A percentile compares a stretch with the other conserved stretches of the same genome.
These are phyloP conservation scores for Alligator mississippiensis DNA, from an alignment of 2,113 vertebrate species.

Conservation along the genomic window DNA sequence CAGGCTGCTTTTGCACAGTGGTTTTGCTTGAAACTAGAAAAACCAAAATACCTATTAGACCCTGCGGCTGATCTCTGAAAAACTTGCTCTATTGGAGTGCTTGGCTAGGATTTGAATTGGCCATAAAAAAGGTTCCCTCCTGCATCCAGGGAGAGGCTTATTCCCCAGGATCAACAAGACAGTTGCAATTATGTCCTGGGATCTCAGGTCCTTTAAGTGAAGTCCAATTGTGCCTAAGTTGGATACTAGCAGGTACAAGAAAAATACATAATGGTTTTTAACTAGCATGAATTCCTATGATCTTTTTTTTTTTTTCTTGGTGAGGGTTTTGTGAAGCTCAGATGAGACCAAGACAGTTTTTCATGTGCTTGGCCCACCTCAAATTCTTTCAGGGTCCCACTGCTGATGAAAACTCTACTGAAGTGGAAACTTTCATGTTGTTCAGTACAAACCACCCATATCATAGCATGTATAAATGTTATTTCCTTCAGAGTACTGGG, in stretches of 20 bases:
- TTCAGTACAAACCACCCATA: neutral
- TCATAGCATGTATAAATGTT: neutral
- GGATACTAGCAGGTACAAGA: neutral
- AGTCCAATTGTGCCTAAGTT: neutral
- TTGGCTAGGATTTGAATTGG: neutral
- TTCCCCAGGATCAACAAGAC: neutral
- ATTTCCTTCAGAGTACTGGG: neutral
- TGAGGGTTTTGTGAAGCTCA: neutral
- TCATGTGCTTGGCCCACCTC: neutral
- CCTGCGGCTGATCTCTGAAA: neutral
- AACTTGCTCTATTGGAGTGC: neutral
- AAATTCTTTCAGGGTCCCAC: neutral
- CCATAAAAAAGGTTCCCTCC: neutral
- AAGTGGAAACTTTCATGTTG: neutral
- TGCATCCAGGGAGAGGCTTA: fast-evolving
- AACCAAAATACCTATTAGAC: neutral
- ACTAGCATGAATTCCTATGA: neutral
- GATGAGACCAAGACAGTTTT: neutral
- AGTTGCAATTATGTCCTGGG: neutral
- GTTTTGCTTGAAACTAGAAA: neutral
- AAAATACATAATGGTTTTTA: neutral
- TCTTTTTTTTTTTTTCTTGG: neutral
- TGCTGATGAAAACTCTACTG: neutral
- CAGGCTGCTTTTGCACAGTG: neutral
- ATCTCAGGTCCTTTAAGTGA: neutral